Evolutionary conservation across 1,140 invertebrate genomes (phyloP).

Genomic region (Lucilia sericata): DNA sequence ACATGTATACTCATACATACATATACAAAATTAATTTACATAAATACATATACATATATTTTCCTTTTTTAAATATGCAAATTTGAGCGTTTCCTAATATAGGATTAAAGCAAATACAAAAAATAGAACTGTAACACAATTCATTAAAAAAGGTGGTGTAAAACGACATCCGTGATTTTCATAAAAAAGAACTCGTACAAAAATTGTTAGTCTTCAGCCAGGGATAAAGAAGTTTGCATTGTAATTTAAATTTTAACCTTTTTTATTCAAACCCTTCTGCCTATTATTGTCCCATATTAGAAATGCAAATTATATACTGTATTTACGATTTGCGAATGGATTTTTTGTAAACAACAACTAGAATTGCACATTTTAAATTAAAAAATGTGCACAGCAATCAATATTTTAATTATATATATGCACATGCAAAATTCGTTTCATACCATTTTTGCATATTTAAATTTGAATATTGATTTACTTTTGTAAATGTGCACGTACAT

Average conservation of each 20-base stretch:
- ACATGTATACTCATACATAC: neutral
- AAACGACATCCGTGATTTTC: constrained; percentile 12
- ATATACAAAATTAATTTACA: neutral
- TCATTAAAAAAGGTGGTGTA: constrained; percentile 6
- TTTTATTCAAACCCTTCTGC: neutral
- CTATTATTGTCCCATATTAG: constrained; percentile 6
- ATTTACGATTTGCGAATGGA: neutral
- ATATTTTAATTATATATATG: neutral
- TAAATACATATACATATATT: neutral
- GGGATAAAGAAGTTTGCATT: constrained; percentile 21
- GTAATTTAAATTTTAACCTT: constrained; percentile 37
- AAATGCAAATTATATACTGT: constrained; percentile 31
- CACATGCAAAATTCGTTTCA: neutral
- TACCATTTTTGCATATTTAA: constrained; percentile 1
- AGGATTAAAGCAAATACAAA: constrained; percentile 25
- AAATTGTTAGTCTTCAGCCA: neutral
- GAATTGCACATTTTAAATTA: constrained; percentile 31
- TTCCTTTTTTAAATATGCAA: constrained; percentile 33
- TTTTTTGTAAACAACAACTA: neutral
- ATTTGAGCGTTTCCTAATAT: constrained; percentile 9
- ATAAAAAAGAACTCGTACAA: neutral
- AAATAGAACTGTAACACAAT: constrained; percentile 36
- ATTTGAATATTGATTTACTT: constrained; percentile 33
- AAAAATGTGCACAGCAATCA: neutral
- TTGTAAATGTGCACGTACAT: neutral